Conservation (phyloP, 1,140 invertebrate genomes). For the Heliconius congener region DNA sequence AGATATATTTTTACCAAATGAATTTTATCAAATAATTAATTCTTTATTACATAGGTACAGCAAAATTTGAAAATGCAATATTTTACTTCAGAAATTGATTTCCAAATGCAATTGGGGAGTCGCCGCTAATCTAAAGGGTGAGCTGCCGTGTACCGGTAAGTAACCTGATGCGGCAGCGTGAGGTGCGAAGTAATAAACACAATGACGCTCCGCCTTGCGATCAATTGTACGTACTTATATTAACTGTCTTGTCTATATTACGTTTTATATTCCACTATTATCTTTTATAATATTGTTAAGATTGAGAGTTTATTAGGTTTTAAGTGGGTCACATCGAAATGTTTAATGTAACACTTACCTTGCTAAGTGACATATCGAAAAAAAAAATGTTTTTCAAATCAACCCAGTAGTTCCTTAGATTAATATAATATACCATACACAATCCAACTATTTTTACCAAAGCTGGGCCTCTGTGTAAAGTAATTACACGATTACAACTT, state of each 20-base stretch:
- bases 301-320: no score
- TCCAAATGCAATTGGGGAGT: background rate
- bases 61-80: background rate
- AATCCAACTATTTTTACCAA: no score
- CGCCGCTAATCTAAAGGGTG: background rate
- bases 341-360: no score
- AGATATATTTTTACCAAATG: no score
- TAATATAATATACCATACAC: no score
- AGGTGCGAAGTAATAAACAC: slow-evolving; percentile 34
- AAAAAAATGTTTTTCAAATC: no score
- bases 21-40: background rate
- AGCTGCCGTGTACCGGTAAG: background rate
- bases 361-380: no score
- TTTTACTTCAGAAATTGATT: background rate
- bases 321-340: no score
- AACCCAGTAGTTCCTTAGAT: no score
- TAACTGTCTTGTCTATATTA: background rate
- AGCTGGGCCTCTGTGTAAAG: no score
- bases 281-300: no score
- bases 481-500: no score
- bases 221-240: slow-evolving; percentile 28
- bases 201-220: slow-evolving; percentile 21
- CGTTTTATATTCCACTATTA: background rate
- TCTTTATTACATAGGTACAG: background rate
- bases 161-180: slow-evolving; percentile 17